A percentile compares a stretch with the other conserved stretches of the same genome.
phyloP scores from a whole-genome alignment of 2,888 invertebrate species.

The Notodonta ziczac region DNA sequence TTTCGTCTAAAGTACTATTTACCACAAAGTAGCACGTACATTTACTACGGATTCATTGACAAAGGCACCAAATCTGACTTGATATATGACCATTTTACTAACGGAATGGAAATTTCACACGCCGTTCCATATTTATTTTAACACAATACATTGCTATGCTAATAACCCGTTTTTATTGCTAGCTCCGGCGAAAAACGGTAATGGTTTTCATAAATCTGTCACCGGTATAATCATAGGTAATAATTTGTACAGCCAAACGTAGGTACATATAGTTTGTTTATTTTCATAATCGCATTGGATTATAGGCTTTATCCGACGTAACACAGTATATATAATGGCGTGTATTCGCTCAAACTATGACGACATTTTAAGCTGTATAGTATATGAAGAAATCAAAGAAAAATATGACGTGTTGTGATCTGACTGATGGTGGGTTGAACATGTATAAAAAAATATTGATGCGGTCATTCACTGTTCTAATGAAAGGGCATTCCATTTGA shows the following conservation, averaged over 20 bases:
- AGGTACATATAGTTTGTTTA: conserved; percentile 21
- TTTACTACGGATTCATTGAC: background rate
- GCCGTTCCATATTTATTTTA: conserved; percentile 38
- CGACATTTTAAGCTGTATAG: conserved; percentile 12
- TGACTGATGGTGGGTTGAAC: conserved; percentile 13
- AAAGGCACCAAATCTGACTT: background rate
- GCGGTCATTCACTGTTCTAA: conserved; percentile 36
- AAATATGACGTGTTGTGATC: conserved; percentile 13
- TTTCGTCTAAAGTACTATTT: no score
- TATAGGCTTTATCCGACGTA: conserved; percentile 18
- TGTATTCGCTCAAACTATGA: conserved; percentile 7
- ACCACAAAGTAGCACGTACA: background rate
- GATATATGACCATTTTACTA: conserved; percentile 27
- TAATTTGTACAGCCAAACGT: conserved; percentile 23
- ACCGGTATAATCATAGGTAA: conserved; percentile 28
- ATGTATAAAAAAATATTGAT: conserved; percentile 22
- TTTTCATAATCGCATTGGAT: conserved; percentile 16
- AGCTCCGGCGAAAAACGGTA: conserved; percentile 34
- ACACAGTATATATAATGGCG: conserved; percentile 19
- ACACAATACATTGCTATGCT: conserved; percentile 33
- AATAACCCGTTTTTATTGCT: conserved; percentile 45
- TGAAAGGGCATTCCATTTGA: conserved; percentile 8
- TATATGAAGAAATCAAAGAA: conserved; percentile 15
- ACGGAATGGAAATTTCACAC: conserved; percentile 37
- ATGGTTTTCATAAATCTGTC: conserved; percentile 36